Conservation (phyloP, 2,797 vertebrate species). For the Galaxias olidus region DNA sequence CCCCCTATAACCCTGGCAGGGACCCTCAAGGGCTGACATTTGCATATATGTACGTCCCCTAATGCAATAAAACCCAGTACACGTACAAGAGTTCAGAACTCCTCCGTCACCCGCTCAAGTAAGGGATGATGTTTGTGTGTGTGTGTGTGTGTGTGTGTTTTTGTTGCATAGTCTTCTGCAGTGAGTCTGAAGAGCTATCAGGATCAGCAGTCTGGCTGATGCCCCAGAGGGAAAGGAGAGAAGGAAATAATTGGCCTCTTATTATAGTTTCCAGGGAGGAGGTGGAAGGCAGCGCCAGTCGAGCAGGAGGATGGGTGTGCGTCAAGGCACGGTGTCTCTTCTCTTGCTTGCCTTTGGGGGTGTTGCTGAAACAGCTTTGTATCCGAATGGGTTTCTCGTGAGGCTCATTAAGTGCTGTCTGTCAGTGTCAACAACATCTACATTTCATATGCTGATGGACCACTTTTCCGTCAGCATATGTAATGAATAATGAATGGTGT, state of each 20-base stretch:
- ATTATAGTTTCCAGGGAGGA: constrained; percentile 35
- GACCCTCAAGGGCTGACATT: constrained; percentile 98
- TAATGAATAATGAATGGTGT: no score
- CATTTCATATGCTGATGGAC: no score
- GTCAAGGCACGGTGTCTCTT: constrained; percentile 32
- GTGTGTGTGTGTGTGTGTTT: constrained; percentile 17
- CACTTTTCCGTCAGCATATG: no score
- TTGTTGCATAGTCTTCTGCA: constrained; percentile 36
- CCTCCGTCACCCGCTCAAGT: constrained; percentile 48
- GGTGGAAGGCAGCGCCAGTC: constrained; percentile 26
- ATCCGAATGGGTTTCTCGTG: no score
- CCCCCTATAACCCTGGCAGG: constrained; percentile 87
- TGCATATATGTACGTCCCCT: constrained; percentile 71
- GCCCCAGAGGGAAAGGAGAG: constrained; percentile 14
- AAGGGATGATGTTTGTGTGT: constrained; percentile 10
- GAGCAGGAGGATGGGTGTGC: constrained; percentile 32
- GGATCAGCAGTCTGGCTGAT: constrained; percentile 29
- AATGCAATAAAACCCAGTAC: constrained; percentile 85
- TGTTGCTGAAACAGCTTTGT: background rate
- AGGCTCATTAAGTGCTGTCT: no score
- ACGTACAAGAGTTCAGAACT: constrained; percentile 76
- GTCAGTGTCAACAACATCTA: no score
- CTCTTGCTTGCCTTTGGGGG: background rate
- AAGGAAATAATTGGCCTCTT: constrained; percentile 41
- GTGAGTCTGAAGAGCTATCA: constrained; percentile 43